Base-by-base conservation (phyloP, 2,113 vertebrate species). In the Phocoena sinus region DNA sequence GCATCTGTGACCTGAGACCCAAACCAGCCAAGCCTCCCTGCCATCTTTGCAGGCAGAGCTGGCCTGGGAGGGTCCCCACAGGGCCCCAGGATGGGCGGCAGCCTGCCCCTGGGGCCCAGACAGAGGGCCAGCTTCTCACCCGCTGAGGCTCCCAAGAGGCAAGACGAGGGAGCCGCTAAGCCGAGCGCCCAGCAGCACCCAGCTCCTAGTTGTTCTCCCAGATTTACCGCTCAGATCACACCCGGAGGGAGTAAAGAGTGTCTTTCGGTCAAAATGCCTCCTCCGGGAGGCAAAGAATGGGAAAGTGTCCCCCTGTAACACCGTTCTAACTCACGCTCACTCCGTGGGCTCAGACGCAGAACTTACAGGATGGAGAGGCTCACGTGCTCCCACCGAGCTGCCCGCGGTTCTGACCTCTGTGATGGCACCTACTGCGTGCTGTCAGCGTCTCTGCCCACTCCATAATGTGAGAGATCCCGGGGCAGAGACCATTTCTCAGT, bases 331-430 rank as follows among this genome's bases (percentile, higher is more conserved):
- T 33, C 20, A 1, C 1, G 33, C n/a, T 73, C 18, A 31, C 56
- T 74, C 80, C 15, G 50, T 38, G 36, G 68, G 68, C 53, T 62
- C n/a, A 36, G 23, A 26, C 20, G 36, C n/a, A 56, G 38, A 89
- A 33, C 23, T 9, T 53, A 10, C 17, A 58, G 63, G 36, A 23
- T 3, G 5, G 58, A 67, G 62, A 41, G 21, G 28, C 62, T 9
- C 21, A 1, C 1, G 1, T 1, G 6, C 44, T 68, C 33, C 71
- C 56, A 28, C 1, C 18, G 6, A 23, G 10, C 47, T 25, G 25
- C 63, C 12, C 23, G 36, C 6, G 38, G 6, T 18, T 33, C 13
- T 4, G 0, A 11, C 15, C 33, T 17, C 47, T 17, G 10, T 2
- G 33, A 56, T 4, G 12, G 28, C n/a, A n/a, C 41, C 53, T 73